Base-by-base conservation (phyloP, 1,140 invertebrate genomes). In the Drosophila parabipectinata region DNA sequence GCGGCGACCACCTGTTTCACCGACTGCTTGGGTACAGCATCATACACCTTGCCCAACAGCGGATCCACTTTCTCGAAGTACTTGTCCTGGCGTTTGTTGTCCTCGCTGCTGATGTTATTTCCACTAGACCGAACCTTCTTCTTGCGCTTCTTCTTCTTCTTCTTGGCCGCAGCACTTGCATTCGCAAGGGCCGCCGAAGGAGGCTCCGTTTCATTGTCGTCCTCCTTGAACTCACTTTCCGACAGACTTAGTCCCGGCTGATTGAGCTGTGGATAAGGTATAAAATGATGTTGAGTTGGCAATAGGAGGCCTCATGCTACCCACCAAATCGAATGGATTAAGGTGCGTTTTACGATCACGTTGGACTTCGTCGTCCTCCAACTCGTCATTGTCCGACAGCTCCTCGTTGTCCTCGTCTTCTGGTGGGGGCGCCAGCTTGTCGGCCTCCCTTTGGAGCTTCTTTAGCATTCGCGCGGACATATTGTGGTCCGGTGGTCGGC, bases 181-280 rank as follows among this genome's bases (percentile, higher is more conserved):
- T 92, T 89, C 34, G 92, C 91, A 63, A 94, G 72, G 12, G 92
- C 93, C 24, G 93, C 92, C 30, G 93, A 93, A 1, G 92, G 92
- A 41, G 93, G 93, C 74, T 94, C 93, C 14, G 94, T 94, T 85
- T 95, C 94, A 85, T 95, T 94, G 79, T 95, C 95, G 85, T 95
- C 94, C 79, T 95, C 95, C 90, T 95, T 95, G 4, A 95, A 94
- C 90, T 95, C 95, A 72, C 94, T 95, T 83, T 95, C 95, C 8
- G 94, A 94, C 69, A 94, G 92, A 37, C 94, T 94, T 9, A 93
- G 91, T 9, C 93, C 94, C 4, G 93, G 92, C 73, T 92, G 91
- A 84, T 95, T 94, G 61, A 95, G 88, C 94, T 90, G 62, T 7
- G 18, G 41, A 62, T 62, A 18, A 39, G 4, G 14, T 14, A 28